A percentile compares a stretch with the other conserved stretches of the same genome.
Evolutionary conservation across 2,888 invertebrate genomes (phyloP).

Genomic region (Phalera bucephala): DNA sequence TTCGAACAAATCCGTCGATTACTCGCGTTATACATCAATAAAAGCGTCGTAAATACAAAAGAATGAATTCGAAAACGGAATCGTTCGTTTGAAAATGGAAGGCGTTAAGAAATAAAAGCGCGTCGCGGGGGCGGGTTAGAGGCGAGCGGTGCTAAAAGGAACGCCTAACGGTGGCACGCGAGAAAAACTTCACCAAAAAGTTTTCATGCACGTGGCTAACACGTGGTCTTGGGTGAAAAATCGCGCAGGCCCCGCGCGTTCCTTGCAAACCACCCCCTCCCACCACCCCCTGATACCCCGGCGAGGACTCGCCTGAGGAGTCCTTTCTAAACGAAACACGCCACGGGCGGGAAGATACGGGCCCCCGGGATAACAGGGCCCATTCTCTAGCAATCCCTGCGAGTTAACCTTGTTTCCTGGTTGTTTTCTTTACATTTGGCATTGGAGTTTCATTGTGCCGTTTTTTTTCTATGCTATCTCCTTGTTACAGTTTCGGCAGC

Average conservation of each 20-base stretch:
- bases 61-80: conserved; percentile 14
- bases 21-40: conserved; percentile 30
- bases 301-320: conserved; percentile 33
- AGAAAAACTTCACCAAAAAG: conserved; percentile 64
- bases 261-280: conserved; percentile 47
- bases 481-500: conserved; percentile 54
- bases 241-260: conserved; percentile 65
- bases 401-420: too few relatives aligned
- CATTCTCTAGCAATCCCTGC: conserved; percentile 3
- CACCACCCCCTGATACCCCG: conserved; percentile 21
- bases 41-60: conserved; percentile 23
- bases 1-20: conserved; percentile 39
- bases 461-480: conserved; percentile 15
- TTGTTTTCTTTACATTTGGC: too few relatives aligned
- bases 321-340: conserved; percentile 52
- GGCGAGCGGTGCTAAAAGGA: conserved; percentile 24
- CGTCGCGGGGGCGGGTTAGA: conserved; percentile 10
- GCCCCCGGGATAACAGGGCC: conserved; percentile 15
- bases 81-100: conserved; percentile 25
- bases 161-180: conserved; percentile 27
- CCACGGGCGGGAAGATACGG: conserved; percentile 43
- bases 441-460: too few relatives aligned
- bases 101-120: conserved; percentile 22
- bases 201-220: conserved; percentile 72
- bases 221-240: conserved; percentile 80